Base-by-base conservation (phyloP, 2,113 vertebrate genomes). In the Eira barbara region DNA sequence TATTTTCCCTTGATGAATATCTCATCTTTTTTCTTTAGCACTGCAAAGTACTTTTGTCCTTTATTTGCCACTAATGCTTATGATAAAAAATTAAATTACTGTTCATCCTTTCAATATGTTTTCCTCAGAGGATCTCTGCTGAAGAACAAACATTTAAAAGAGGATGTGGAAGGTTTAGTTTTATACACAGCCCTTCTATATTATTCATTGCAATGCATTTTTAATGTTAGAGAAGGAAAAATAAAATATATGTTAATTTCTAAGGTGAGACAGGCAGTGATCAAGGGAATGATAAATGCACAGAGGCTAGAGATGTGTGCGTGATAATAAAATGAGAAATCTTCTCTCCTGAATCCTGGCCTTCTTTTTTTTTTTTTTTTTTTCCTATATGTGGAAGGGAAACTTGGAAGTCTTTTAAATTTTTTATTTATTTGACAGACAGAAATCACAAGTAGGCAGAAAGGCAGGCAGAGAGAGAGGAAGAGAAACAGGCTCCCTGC, bases 31-130 rank as follows among this genome's bases (percentile, higher is more conserved):
- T 97, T 98, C 97, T 98, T 98, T 95, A 98, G 97, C 84, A 80
- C n/a, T 94, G 98, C 78, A 98, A 98, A 98, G 96, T 98, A 98
- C 97, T 98, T 98, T 98, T 98, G 98, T 99, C 98, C 98, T 99
- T 99, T 99, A 98, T 99, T 99, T 98, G 98, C 97, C 98, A 97
- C 98, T 98, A 99, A 99, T 98, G 98, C 98, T 98, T 98, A 98
- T 98, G 98, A 99, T 99, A 98, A 99, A 99, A 99, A 99, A 99
- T 99, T 99, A 99, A 99, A 99, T 99, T 99, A 99, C 98, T 97
- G 97, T 98, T 99, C 99, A 98, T 98, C 97, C 97, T 98, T 99
- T 99, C 99, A 99, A 98, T 98, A 98, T 92, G 97, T 98, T 99
- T 99, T 98, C 98, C 99, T 98, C 96, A 95, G 98, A 99, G 99